Base-by-base conservation (phyloP, 2,888 invertebrate species). In the Ophion ellenae region DNA sequence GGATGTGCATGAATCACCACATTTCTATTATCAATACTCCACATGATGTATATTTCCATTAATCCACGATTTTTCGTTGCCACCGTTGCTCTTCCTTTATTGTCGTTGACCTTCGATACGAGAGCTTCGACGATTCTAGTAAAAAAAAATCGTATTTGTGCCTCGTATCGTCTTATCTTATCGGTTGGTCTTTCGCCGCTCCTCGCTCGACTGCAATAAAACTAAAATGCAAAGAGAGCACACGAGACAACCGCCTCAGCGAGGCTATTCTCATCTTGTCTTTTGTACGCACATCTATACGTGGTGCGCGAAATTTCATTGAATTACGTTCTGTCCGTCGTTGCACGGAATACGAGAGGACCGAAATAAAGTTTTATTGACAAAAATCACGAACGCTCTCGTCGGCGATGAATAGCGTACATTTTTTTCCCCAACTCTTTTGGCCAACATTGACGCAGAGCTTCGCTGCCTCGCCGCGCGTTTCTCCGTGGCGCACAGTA, bases 151-250 rank as follows among this genome's bases (percentile, higher is more conserved):
- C 9, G 40, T 57, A 17, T 57, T 57, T 57, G n/a, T n/a, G 4
- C n/a, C 57, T 57, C 57, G n/a, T 57, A 57, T 57, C 57, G 57
- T n/a, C 14, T 57, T 57, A 57, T 57, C 57, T 57, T 57, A 57
- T 57, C 57, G 57, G 57, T 10, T 4, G 14, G 57, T 57, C 57
- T 57, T 57, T 57, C 32, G n/a, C n/a, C 57, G 57, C 57, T 57
- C 57, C 57, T 57, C 57, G 57, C 10, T 14, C 57, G 57, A 4
- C n/a, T 14, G 57, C 57, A 57, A 57, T 40, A 57, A 57, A 57
- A 57, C 17, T 14, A 57, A 57, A 57, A 40, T 40, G 7, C 14
- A 53, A 53, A 17, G 1, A 17, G 1, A 5, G 14, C 14, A 17
- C 53, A 53, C 53, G 11, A 17, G 53, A 53, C 53, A 14, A 53